Conservation (phyloP, 2,888 invertebrate species). For the Trichogramma dendrolimi region DNA sequence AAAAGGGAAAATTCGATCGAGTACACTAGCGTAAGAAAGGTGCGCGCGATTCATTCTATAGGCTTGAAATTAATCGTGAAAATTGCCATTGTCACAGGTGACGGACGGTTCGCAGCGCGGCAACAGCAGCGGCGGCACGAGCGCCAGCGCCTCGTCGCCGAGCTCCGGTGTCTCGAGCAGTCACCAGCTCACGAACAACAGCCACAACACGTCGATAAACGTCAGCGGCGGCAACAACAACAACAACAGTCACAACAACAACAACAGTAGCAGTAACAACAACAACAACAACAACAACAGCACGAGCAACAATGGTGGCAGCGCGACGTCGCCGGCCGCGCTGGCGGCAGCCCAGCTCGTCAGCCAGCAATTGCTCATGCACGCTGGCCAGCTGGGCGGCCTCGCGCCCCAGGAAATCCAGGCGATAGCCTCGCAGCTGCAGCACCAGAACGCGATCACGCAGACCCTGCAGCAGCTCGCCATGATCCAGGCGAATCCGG, state of each 20-base stretch:
- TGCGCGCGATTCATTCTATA: too few species aligned
- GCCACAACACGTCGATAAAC: constrained; percentile 30
- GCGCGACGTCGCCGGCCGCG: constrained; percentile 42
- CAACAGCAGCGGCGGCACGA: constrained; percentile 50
- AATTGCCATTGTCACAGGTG: constrained; percentile 41
- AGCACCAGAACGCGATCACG: constrained; percentile 62
- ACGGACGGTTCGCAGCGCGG: constrained; percentile 53
- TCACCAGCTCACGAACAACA: constrained; percentile 49
- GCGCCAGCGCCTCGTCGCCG: constrained; percentile 52
- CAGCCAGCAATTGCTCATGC: constrained; percentile 50
- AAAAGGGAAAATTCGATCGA: too few species aligned
- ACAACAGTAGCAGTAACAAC: constrained; percentile 33
- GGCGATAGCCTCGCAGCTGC: constrained; percentile 58
- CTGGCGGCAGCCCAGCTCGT: constrained; percentile 50
- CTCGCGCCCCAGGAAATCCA: constrained; percentile 50
- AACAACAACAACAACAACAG: constrained; percentile 35
- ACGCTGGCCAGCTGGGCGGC: constrained; percentile 45
- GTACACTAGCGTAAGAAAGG: too few species aligned
- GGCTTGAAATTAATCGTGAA: too few species aligned
- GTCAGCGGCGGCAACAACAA: constrained; percentile 37
- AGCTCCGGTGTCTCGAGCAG: constrained; percentile 52
- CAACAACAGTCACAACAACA: constrained; percentile 26
- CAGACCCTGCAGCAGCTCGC: constrained; percentile 64
- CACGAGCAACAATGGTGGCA: constrained; percentile 31
- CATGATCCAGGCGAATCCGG: constrained; percentile 59